phyloP scores from a whole-genome alignment of 2,113 vertebrate species.

The Pterocles gutturalis region DNA sequence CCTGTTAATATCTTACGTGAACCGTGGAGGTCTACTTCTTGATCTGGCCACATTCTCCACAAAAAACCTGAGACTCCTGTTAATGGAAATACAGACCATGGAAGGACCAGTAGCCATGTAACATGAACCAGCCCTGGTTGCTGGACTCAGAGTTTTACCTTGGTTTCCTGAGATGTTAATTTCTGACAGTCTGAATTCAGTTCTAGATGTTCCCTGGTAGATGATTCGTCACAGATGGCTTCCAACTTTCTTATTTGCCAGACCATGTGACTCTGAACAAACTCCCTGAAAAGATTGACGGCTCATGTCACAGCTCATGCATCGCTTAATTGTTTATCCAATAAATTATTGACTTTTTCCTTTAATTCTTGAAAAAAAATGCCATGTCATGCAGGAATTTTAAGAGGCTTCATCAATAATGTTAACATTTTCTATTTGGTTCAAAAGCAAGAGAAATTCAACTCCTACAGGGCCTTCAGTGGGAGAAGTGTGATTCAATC shows the following conservation, averaged over 20 bases:
- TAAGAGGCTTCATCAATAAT: background rate
- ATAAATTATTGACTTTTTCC: background rate
- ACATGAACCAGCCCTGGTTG: background rate
- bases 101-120: background rate
- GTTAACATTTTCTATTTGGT: background rate
- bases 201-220: background rate
- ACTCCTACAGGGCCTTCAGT: background rate
- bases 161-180: background rate
- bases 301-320: background rate
- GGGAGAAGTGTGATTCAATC: background rate
- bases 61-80: background rate
- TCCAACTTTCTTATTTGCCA: background rate
- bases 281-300: background rate
- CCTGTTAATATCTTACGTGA: background rate
- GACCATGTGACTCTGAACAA: background rate
- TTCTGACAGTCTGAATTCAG: background rate
- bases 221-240: background rate
- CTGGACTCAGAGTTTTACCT: background rate
- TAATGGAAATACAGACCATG: background rate
- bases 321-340: background rate
- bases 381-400: rapidly evolving
- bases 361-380: background rate
- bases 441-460: background rate
- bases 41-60: background rate
- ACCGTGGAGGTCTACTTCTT: background rate